Conservation (phyloP, 1,140 invertebrate species). For the Pinna nobilis region DNA sequence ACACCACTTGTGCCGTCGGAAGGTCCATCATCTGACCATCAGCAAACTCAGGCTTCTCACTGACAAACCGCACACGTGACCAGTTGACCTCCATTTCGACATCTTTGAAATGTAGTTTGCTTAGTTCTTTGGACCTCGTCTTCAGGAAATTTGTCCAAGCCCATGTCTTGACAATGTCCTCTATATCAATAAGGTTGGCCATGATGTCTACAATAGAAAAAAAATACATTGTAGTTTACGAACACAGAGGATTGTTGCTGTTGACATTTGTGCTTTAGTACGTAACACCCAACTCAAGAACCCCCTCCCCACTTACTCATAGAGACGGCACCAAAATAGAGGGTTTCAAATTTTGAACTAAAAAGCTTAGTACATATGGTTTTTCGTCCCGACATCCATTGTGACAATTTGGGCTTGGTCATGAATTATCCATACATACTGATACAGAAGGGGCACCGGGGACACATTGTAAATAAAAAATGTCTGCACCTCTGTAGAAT, state of each 20-base stretch:
- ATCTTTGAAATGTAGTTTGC: conserved; percentile 69
- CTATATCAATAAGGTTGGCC: conserved; percentile 71
- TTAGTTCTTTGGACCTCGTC: conserved; percentile 68
- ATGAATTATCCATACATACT: too few species aligned
- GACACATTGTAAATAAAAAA: too few species aligned
- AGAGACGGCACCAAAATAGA: too few species aligned
- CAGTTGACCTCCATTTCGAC: conserved; percentile 73
- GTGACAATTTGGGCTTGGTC: too few species aligned
- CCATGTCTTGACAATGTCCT: conserved; percentile 73
- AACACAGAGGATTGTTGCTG: conserved; percentile 3
- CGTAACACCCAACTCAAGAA: conserved; percentile 18
- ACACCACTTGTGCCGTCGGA: conserved; percentile 67
- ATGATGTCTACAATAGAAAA: conserved; percentile 19
- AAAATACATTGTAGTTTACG: not conserved
- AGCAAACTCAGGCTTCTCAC: conserved; percentile 70
- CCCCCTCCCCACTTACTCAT: too few species aligned
- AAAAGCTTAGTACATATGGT: too few species aligned
- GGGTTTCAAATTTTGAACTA: too few species aligned
- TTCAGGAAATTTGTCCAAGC: conserved; percentile 73
- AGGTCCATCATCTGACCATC: conserved; percentile 53
- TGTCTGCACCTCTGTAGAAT: too few species aligned
- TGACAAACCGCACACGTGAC: conserved; percentile 69
- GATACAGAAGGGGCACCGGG: too few species aligned
- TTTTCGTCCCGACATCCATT: too few species aligned
- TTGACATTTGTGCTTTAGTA: conserved; percentile 14